Conservation (phyloP, 2,113 vertebrate species). For the Dendropsophus ebraccatus region DNA sequence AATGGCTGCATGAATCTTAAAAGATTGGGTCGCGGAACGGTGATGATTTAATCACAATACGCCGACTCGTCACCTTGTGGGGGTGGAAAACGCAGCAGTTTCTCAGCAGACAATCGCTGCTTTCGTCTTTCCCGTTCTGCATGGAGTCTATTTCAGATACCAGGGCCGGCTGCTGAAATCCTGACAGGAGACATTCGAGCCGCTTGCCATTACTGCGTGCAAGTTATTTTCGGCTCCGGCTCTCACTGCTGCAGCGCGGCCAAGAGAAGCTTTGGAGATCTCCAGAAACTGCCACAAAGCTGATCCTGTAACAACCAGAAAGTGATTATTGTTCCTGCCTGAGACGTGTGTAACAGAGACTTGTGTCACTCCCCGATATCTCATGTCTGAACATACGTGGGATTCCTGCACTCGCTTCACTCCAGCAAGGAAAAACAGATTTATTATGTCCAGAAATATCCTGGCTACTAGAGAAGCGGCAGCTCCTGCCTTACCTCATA, state of each 20-base stretch:
- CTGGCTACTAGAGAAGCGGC: too few species aligned
- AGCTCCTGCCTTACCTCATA: not conserved
- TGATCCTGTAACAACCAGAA: slow-evolving; percentile 80
- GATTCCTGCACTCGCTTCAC: not conserved
- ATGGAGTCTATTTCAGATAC: not conserved
- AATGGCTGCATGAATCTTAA: slow-evolving; percentile 66
- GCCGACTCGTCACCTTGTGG: slow-evolving; percentile 59
- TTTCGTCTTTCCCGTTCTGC: slow-evolving; percentile 57
- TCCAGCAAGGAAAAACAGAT: not conserved
- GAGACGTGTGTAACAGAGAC: slow-evolving; percentile 75
- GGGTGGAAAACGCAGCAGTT: slow-evolving; percentile 52
- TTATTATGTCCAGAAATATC: not conserved
- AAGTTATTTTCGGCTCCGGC: slow-evolving; percentile 83
- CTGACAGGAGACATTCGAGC: slow-evolving; percentile 61
- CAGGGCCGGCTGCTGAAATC: not conserved
- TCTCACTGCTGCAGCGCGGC: slow-evolving; percentile 76
- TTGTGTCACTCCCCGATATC: not conserved
- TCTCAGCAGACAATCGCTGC: slow-evolving; percentile 61
- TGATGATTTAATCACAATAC: slow-evolving; percentile 60
- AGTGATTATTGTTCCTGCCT: slow-evolving; percentile 74
- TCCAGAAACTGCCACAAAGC: slow-evolving; percentile 78
- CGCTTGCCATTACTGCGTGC: slow-evolving; percentile 78
- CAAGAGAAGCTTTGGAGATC: slow-evolving; percentile 80
- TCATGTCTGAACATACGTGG: not conserved
- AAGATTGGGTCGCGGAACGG: slow-evolving; percentile 55